A percentile compares a stretch with the other conserved stretches of the same genome.
Conservation (phyloP, 2,113 vertebrate species). For the Leptobrachium ailaonicum region DNA sequence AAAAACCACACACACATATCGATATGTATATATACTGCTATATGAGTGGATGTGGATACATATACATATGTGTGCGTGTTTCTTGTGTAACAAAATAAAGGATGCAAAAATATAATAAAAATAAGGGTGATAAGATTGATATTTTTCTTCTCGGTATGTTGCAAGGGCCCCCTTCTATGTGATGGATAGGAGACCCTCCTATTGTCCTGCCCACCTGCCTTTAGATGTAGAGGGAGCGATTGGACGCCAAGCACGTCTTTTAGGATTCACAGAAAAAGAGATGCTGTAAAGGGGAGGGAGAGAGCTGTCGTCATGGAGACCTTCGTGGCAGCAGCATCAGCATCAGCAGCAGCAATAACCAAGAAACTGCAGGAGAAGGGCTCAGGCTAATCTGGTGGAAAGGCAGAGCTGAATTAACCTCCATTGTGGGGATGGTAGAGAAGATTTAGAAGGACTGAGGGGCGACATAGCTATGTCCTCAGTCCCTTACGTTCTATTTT, state of each 20-base stretch:
- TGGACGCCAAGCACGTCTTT: slow-evolving; percentile 38
- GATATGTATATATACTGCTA: background rate
- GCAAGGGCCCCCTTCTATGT: slow-evolving; percentile 51
- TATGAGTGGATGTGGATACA: background rate
- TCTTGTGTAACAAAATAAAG: slow-evolving; percentile 1
- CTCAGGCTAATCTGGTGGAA: slow-evolving; percentile 46
- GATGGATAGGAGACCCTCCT: slow-evolving; percentile 52
- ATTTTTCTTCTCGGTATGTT: slow-evolving; percentile 39
- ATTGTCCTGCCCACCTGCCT: slow-evolving; percentile 27
- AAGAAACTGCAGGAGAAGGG: slow-evolving; percentile 53
- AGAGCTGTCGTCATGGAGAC: slow-evolving; percentile 62
- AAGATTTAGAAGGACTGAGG: background rate
- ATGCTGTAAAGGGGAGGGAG: slow-evolving; percentile 50
- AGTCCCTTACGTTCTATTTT: slow-evolving; percentile 1
- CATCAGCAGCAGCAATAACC: slow-evolving; percentile 47
- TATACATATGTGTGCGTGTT: background rate
- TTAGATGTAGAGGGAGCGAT: slow-evolving; percentile 24
- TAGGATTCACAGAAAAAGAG: slow-evolving; percentile 38
- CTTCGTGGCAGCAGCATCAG: slow-evolving; percentile 57
- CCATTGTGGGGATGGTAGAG: slow-evolving; percentile 35
- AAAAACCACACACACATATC: background rate
- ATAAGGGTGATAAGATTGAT: slow-evolving; percentile 32
- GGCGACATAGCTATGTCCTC: background rate
- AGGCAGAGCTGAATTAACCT: slow-evolving; percentile 37
- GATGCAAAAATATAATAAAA: slow-evolving; percentile 23